A percentile compares a stretch with the other conserved stretches of the same genome.
These are phyloP conservation scores for Octodonta nipae DNA, from an alignment of 2,888 invertebrate genomes.

Conservation along the genomic window DNA sequence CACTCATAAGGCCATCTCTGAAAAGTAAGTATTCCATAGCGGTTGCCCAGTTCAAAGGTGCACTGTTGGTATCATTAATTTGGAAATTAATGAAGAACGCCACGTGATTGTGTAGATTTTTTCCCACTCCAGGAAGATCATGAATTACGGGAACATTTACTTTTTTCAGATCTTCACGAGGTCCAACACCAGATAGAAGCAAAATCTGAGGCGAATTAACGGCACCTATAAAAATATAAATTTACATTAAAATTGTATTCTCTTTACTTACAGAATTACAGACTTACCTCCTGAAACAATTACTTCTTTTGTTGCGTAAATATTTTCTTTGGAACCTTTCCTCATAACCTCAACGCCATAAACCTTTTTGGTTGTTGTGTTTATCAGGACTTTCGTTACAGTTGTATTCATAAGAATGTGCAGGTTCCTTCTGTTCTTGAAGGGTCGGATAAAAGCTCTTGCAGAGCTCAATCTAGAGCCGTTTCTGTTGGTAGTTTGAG, in stretches of 20 bases:
- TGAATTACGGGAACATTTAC: constrained; percentile 54
- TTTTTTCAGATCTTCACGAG: constrained; percentile 50
- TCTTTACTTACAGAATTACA: neutral
- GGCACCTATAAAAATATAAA: constrained; percentile 41
- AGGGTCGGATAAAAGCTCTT: constrained; percentile 70
- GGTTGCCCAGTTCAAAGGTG: constrained; percentile 81
- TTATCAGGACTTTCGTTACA: constrained; percentile 61
- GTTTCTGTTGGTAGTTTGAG: constrained; percentile 75
- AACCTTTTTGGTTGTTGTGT: constrained; percentile 57
- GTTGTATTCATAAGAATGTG: constrained; percentile 75
- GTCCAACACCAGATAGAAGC: constrained; percentile 79
- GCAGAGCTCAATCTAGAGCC: constrained; percentile 73
- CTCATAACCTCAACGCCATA: constrained; percentile 62
- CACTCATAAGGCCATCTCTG: constrained; percentile 79
- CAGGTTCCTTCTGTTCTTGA: constrained; percentile 59
- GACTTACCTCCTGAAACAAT: constrained; percentile 43
- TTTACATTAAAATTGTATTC: neutral
- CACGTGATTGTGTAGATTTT: constrained; percentile 77
- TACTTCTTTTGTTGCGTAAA: constrained; percentile 57
- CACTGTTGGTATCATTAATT: constrained; percentile 71
- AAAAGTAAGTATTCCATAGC: constrained; percentile 83
- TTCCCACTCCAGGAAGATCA: constrained; percentile 66
- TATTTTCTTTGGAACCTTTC: constrained; percentile 42
- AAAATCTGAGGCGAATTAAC: constrained; percentile 89
- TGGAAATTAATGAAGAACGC: constrained; percentile 66